Evolutionary conservation across 2,113 vertebrate genomes (phyloP).

Genomic region (cat (Felis catus)): DNA sequence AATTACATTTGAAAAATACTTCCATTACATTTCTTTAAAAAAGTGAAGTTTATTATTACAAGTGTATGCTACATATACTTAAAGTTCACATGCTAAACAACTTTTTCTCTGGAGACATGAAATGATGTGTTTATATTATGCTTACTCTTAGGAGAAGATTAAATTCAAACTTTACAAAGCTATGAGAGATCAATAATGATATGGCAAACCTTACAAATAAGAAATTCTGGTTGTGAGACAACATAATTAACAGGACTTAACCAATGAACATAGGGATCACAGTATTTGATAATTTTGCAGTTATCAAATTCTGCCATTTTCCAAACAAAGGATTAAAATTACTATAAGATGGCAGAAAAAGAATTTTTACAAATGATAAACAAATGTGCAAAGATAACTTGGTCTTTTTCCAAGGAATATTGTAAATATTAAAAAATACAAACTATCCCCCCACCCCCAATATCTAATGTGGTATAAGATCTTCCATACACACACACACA

Average conservation of each 20-base stretch:
- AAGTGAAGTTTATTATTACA: neutral
- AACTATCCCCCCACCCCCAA: neutral
- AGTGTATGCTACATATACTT: neutral
- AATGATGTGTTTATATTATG: neutral
- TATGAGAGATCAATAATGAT: neutral
- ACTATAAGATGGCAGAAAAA: neutral
- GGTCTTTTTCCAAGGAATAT: constrained; percentile 6
- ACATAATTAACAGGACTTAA: neutral
- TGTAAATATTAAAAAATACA: neutral
- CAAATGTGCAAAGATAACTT: neutral
- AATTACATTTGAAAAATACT: neutral
- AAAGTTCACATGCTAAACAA: neutral
- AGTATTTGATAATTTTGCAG: neutral
- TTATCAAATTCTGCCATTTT: neutral
- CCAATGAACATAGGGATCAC: neutral
- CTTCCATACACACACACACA: too few species aligned
- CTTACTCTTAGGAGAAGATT: neutral
- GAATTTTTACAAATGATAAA: neutral
- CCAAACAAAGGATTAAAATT: neutral
- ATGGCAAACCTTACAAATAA: neutral
- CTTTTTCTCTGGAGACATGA: neutral
- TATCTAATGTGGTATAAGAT: neutral
- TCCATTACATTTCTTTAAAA: neutral
- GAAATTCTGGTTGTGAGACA: neutral
- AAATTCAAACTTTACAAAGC: neutral